Conservation (phyloP, 1,140 invertebrate genomes). For the Ptiloglossa arizonensis region DNA sequence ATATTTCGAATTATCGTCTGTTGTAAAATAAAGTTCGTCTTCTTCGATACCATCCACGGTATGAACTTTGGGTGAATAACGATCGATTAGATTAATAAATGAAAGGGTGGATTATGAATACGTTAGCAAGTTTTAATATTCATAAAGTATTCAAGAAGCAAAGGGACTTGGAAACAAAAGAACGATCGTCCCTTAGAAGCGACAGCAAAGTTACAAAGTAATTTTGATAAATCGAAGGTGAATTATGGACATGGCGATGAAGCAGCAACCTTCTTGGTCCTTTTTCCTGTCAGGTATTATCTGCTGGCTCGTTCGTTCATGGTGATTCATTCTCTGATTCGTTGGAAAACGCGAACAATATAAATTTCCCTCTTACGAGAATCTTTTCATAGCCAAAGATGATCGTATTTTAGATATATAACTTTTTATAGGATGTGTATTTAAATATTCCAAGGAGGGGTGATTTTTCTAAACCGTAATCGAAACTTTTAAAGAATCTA, state of each 20-base stretch:
- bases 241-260: conserved; percentile 3
- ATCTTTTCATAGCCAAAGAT: neutral
- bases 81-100: too few relatives aligned
- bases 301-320: neutral
- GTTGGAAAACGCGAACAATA: conserved; percentile 5
- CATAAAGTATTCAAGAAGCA: neutral
- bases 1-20: too few relatives aligned
- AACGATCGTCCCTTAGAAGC: too few relatives aligned
- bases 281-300: conserved; percentile 13
- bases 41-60: too few relatives aligned
- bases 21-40: too few relatives aligned
- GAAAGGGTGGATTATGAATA: too few relatives aligned
- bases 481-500: too few relatives aligned
- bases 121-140: too few relatives aligned
- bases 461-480: too few relatives aligned
- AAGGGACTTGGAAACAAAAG: too few relatives aligned
- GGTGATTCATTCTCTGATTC: conserved; percentile 24
- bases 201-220: neutral
- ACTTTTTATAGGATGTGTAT: neutral
- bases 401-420: neutral
- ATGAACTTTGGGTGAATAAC: too few relatives aligned
- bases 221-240: conserved; percentile 19
- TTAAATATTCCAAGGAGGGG: too few relatives aligned
- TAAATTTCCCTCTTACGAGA: neutral
- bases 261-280: neutral